A percentile compares a stretch with the other conserved stretches of the same genome.
Conservation (phyloP, 2,113 vertebrate species). For the Dromas ardeola region DNA sequence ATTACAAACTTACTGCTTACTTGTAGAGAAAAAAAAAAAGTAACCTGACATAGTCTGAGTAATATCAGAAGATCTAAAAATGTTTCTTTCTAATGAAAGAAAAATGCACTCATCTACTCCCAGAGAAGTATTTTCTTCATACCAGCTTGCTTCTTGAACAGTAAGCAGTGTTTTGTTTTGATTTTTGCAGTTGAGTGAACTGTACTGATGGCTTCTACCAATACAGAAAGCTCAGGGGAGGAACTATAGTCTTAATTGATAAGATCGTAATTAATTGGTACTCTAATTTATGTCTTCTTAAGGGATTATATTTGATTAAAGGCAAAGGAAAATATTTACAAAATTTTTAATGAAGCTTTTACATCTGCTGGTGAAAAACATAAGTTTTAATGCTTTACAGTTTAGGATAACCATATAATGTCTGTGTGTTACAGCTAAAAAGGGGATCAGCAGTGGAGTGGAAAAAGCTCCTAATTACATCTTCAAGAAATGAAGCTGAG, state of each 20-base stretch:
- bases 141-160: background rate
- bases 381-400: background rate
- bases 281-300: background rate
- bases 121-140: background rate
- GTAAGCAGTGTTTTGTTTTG: background rate
- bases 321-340: background rate
- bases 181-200: background rate
- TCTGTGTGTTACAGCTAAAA: background rate
- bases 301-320: background rate
- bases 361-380: background rate
- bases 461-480: background rate
- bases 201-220: background rate
- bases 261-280: background rate
- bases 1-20: background rate
- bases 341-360: background rate
- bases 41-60: background rate
- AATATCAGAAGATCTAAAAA: background rate
- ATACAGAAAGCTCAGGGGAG: background rate
- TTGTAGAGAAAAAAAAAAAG: background rate
- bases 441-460: background rate
- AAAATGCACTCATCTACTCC: background rate
- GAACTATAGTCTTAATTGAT: background rate
- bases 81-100: background rate
- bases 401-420: background rate
- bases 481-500: background rate